Evolutionary conservation across 35 echinoderm and acorn worm genomes (phyloP).

Genomic region (Acanthaster planci): DNA sequence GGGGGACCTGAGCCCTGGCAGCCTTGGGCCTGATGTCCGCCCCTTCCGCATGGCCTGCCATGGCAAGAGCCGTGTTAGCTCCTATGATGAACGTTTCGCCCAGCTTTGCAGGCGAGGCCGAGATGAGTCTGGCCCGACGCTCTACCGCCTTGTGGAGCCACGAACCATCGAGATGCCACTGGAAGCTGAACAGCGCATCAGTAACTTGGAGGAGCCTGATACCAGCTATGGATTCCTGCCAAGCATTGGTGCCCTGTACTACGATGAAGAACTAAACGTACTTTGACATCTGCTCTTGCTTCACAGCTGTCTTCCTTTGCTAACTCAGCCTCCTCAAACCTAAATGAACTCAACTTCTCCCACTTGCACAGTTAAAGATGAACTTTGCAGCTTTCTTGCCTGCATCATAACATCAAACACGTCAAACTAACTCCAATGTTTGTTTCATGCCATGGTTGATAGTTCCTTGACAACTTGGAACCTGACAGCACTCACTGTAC

Average conservation of each 20-base stretch:
- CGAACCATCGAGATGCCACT: conserved; percentile 7
- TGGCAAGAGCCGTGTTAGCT: conserved; percentile 40
- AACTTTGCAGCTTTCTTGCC: too few species aligned
- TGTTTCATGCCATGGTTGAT: too few species aligned
- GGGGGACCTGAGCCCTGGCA: background rate
- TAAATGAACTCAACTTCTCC: too few species aligned
- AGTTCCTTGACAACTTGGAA: too few species aligned
- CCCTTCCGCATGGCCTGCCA: conserved; percentile 55
- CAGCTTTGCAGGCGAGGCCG: conserved; percentile 22
- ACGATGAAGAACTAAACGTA: conserved; percentile 14
- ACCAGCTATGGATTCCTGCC: conserved; percentile 9
- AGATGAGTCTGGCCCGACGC: conserved; percentile 14
- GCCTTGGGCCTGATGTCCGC: conserved; percentile 28
- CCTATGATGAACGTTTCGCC: conserved; percentile 28
- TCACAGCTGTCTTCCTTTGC: too few species aligned
- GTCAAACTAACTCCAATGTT: too few species aligned
- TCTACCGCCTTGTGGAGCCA: conserved; percentile 51
- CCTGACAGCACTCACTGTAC: too few species aligned
- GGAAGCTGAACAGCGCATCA: background rate
- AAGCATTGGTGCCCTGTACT: background rate
- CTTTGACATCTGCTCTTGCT: background rate
- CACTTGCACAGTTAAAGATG: too few species aligned
- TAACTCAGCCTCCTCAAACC: too few species aligned
- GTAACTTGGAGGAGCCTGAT: background rate
- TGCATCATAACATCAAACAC: too few species aligned